Evolutionary conservation across 1,140 invertebrate genomes (phyloP), one percentile per base, ranked within the genome.

Genomic region (Caerostris darwini): DNA sequence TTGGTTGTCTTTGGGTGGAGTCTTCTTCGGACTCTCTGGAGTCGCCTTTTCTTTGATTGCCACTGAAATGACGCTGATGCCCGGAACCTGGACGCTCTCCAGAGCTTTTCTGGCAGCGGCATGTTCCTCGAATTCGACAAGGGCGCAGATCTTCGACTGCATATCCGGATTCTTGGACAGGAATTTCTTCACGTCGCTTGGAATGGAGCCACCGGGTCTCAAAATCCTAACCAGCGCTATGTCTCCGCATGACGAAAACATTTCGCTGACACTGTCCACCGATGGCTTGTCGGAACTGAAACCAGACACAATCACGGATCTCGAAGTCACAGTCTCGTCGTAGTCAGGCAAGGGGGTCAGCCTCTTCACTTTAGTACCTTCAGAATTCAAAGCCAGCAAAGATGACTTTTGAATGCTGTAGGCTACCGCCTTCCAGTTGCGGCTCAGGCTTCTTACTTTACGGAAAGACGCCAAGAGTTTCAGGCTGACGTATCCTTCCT

Each of bases 401-500:
- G 97, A 97, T 1, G 98, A 99, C 59, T 97, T 96, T 7, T 95
- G 91, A 93, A 99, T 96, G 71, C 98, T 98, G 95, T 97, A 97
- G 3, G 98, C 98, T 5, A 99, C 98, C 0, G 98, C 98, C 89
- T 98, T 97, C 98, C 98, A 99, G 95, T 99, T 98, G 95, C 98
- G 98, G 6, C 98, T 98, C 59, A 99, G 96, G 12, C 95, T 95
- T 95, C 96, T 96, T 54, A 99, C 98, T 83, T 98, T 97, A 95
- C 99, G 96, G 90, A 96, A 96, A 12, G 95, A 95, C n/a, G 95
- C 93, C 59, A 95, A 71, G 12, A 99, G 96, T 96, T 99, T 99
- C 7, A 99, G 96, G 59, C 98, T 99, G 3, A 99, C 98, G 96
- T 98, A 99, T 10, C 99, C 99, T 96, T 99, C 98, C 96, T 99